Evolutionary conservation across 2,113 vertebrate genomes (phyloP).

Genomic region (Phasianus colchicus): DNA sequence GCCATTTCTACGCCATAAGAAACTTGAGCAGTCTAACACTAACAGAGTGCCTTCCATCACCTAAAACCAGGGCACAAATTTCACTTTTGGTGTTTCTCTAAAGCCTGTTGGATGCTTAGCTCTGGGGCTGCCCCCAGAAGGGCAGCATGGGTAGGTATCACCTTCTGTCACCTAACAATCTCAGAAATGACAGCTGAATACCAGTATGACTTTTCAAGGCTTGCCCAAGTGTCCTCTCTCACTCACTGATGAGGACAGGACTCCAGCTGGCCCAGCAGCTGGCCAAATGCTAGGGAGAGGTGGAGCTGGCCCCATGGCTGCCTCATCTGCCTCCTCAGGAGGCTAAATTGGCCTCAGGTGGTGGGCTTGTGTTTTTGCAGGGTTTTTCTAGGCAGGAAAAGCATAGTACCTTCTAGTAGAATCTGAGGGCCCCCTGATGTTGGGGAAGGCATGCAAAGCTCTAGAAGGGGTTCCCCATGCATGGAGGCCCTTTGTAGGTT

Average conservation of each 20-base stretch:
- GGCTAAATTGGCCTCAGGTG: not conserved
- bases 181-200: not conserved
- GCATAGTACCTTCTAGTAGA: accelerated
- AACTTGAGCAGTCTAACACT: not conserved
- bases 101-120: not conserved
- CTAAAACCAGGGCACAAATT: not conserved
- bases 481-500: not conserved
- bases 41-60: not conserved
- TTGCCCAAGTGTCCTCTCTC: not conserved
- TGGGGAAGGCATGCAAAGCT: accelerated
- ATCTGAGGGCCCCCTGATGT: accelerated
- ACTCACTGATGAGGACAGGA: not conserved
- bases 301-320: not conserved
- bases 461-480: no score
- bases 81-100: not conserved
- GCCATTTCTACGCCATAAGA: not conserved
- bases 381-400: not conserved
- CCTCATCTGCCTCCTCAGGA: not conserved
- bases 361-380: accelerated
- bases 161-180: not conserved
- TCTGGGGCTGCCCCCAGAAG: not conserved
- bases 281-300: not conserved
- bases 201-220: not conserved
- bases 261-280: not conserved
- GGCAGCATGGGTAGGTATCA: not conserved